Percentiles rank a stretch among this genome's conserved stretches.
Conservation (phyloP, 2,888 invertebrate genomes). For the Rhaphigaster nebulosa region DNA sequence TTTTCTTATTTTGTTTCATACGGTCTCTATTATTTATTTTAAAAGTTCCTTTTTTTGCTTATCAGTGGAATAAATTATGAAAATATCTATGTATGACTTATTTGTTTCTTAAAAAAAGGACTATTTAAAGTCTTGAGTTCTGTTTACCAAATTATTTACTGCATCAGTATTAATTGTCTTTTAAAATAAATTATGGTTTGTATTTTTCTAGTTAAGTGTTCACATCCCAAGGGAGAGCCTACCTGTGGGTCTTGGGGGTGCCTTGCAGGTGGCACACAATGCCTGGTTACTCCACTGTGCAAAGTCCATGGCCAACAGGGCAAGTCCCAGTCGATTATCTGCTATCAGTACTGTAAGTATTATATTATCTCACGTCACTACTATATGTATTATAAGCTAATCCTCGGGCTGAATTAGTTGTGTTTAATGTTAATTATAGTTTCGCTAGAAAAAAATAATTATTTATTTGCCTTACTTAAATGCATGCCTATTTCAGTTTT, state of each 20-base stretch:
- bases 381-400: too few species aligned
- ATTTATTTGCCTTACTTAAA: too few species aligned
- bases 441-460: too few species aligned
- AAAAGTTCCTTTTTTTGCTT: not conserved
- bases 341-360: conserved; percentile 57
- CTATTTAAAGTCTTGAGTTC: not conserved
- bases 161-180: not conserved
- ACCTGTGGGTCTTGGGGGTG: conserved; percentile 91
- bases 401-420: too few species aligned
- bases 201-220: conserved; percentile 74
- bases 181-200: not conserved
- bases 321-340: conserved; percentile 55
- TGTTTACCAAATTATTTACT: conserved; percentile 61
- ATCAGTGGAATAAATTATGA: not conserved
- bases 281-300: conserved; percentile 85
- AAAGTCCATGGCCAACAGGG: conserved; percentile 86
- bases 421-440: too few species aligned
- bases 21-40: not conserved
- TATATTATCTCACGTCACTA: not conserved
- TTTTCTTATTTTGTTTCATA: not conserved
- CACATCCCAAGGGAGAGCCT: conserved; percentile 93
- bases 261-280: conserved; percentile 88
- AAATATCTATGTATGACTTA: too few species aligned
- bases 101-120: not conserved
- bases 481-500: too few species aligned